Conservation (phyloP, 2,888 invertebrate species). For the Drosophila ochracea region DNA sequence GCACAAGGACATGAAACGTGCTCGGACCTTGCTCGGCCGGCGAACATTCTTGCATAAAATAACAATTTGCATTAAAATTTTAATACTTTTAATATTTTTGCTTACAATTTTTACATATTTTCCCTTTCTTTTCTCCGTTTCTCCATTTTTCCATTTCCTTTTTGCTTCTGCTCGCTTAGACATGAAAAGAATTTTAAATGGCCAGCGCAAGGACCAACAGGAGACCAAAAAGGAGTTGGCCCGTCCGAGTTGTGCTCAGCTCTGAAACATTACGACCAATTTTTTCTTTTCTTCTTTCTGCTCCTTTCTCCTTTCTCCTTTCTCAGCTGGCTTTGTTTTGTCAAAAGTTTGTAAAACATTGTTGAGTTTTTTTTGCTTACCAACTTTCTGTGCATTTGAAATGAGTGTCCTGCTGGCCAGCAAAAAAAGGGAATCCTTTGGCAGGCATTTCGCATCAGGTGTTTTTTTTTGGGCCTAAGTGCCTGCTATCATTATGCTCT, state of each 20-base stretch:
- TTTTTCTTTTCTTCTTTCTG: slow-evolving; percentile 25
- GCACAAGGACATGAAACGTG: slow-evolving; percentile 35
- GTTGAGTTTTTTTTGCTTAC: slow-evolving; percentile 29
- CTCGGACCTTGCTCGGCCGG: slow-evolving; percentile 34
- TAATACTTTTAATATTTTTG: slow-evolving; percentile 77
- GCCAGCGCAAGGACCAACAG: slow-evolving; percentile 38
- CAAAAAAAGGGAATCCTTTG: slow-evolving; percentile 50
- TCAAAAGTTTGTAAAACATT: slow-evolving; percentile 62
- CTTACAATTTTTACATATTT: slow-evolving; percentile 53
- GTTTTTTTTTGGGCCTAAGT: slow-evolving; percentile 59
- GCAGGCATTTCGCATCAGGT: slow-evolving; percentile 65
- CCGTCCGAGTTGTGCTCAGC: slow-evolving; percentile 32
- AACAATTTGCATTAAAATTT: slow-evolving; percentile 80
- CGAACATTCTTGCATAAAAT: slow-evolving; percentile 78
- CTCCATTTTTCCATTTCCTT: slow-evolving; percentile 23
- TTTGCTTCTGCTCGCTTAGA: slow-evolving; percentile 67
- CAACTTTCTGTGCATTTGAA: slow-evolving; percentile 65
- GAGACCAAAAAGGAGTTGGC: slow-evolving; percentile 46
- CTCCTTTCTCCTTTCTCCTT: neutral
- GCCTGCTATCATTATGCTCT: slow-evolving; percentile 56
- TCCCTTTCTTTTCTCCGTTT: slow-evolving; percentile 27
- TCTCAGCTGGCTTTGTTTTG: slow-evolving; percentile 52
- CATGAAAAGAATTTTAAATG: slow-evolving; percentile 81
- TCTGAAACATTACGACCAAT: slow-evolving; percentile 32
- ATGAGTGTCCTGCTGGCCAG: slow-evolving; percentile 46